These are phyloP conservation scores for Phrynocephalus vlangalii DNA, from an alignment of 2,797 vertebrate species.

Conservation along the genomic window DNA sequence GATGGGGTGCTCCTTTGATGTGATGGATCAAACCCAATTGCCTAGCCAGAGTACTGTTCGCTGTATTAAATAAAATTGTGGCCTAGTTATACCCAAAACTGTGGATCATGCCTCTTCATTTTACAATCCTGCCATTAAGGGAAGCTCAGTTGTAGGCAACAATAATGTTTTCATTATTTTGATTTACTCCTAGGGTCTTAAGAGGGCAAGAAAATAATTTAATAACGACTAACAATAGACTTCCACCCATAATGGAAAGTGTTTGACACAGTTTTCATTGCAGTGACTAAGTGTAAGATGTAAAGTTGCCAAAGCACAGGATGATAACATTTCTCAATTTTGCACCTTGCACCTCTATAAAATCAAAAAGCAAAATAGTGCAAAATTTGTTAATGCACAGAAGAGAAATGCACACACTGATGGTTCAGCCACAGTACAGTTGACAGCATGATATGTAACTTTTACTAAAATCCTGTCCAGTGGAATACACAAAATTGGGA, in stretches of 20 bases:
- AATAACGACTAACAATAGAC: neutral
- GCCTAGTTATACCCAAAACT: too few species aligned
- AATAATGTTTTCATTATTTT: too few species aligned
- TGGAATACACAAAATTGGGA: constrained; percentile 27
- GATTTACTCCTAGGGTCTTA: constrained; percentile 16
- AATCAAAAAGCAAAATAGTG: constrained; percentile 40
- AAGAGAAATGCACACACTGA: constrained; percentile 10
- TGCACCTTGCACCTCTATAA: neutral
- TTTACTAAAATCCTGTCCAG: constrained; percentile 29
- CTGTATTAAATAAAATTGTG: too few species aligned
- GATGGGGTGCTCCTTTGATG: too few species aligned
- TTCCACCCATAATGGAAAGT: neutral
- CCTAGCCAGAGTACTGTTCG: too few species aligned
- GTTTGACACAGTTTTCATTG: neutral
- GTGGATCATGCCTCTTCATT: too few species aligned
- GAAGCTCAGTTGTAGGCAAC: too few species aligned
- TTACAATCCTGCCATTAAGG: too few species aligned
- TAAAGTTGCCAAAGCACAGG: constrained; percentile 21
- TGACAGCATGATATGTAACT: neutral
- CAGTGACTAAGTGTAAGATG: neutral
- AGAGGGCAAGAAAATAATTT: too few species aligned
- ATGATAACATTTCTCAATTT: constrained; percentile 2
- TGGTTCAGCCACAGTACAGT: neutral
- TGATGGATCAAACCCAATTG: too few species aligned
- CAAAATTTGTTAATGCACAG: constrained; percentile 48